Base-by-base conservation (phyloP, 2,888 invertebrate genomes). In the Harmothoe impar region DNA sequence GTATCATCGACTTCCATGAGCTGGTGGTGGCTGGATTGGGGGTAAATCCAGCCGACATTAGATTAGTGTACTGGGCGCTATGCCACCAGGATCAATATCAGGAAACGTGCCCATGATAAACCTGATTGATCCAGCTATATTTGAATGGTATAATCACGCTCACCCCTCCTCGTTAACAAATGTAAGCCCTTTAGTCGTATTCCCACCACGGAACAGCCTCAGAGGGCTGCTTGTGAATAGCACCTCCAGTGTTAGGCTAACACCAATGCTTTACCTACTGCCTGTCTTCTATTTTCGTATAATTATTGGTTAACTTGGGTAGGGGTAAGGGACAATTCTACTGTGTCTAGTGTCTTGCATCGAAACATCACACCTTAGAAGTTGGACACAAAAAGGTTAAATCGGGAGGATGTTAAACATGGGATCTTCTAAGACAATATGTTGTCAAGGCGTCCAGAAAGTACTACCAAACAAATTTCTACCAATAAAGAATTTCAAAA, bases 61-160 rank as follows among this genome's bases (percentile, higher is more conserved):
- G 72, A 72, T 72, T 72, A 72, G 72, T 72, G 72, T 15, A 29
- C 72, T 72, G 72, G 31, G 15, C 25, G 17, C 29, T 25, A n/a
- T 3, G 15, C 20, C 62, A n/a, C 23, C 3, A n/a, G 5, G 72
- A 29, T 72, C 72, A 72, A 72, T 72, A 29, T 5, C 15, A 72
- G 31, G 72, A 72, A 25, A 25, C 31, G 25, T 29, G 72, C 72
- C 29, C 31, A 72, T 72, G 72, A 72, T 72, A 72, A 72, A 72
- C 72, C 72, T 29, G 72, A 72, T 72, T 72, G 72, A 72, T 72
- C 72, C 72, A 29, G 20, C 17, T 25, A 12, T 72, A 72, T 72
- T 72, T 25, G 25, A 72, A 72, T 29, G 29, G 31, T 29, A 25
- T 17, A n/a, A 72, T 72, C 72, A 3, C 25, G 7, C 62, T 62